A percentile compares a stretch with the other conserved stretches of the same genome.
Evolutionary conservation across 2,113 vertebrate genomes (phyloP).

Genomic region (Rallus limicola): DNA sequence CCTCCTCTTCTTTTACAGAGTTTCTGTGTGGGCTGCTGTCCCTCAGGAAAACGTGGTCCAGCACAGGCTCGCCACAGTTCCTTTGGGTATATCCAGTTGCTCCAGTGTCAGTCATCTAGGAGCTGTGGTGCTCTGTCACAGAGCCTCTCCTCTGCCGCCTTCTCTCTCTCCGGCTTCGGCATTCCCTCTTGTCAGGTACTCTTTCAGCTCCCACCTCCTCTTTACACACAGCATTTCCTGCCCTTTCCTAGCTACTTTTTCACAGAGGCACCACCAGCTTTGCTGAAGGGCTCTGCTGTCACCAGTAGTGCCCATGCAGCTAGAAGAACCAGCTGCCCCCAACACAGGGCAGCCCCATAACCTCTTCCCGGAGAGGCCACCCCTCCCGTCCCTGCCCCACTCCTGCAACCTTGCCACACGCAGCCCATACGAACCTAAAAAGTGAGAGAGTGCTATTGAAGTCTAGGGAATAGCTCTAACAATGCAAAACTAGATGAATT

Average conservation of each 20-base stretch:
- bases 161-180: neutral
- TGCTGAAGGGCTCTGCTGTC: neutral
- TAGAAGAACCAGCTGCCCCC: neutral
- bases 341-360: neutral
- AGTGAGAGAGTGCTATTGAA: neutral
- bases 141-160: neutral
- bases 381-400: too few species aligned
- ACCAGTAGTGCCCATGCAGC: accelerated
- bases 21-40: neutral
- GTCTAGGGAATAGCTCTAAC: neutral
- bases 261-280: neutral
- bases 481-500: neutral
- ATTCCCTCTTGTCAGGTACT: neutral
- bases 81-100: neutral
- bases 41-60: neutral
- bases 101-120: too few species aligned
- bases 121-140: neutral
- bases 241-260: neutral
- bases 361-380: neutral
- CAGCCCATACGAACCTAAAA: neutral
- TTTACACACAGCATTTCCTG: neutral
- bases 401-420: accelerated
- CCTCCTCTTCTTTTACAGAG: neutral
- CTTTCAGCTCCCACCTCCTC: neutral
- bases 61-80: neutral